A percentile compares a stretch with the other conserved stretches of the same genome.
These are phyloP conservation scores for Pentalonia nigronervosa DNA, from an alignment of 1,140 invertebrate species.

Conservation along the genomic window DNA sequence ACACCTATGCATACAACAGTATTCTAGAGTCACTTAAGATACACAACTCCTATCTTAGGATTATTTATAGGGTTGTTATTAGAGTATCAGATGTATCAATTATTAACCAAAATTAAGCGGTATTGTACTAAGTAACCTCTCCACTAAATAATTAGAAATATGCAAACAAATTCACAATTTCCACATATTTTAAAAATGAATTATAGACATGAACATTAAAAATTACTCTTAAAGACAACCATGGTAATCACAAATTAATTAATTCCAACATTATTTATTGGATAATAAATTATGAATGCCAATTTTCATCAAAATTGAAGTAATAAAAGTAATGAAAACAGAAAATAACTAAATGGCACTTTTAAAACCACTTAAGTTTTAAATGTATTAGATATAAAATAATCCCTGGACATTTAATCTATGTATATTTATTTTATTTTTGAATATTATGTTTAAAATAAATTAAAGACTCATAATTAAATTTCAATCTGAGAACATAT, in stretches of 20 bases:
- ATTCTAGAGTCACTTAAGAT: not conserved
- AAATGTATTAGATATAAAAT: not conserved
- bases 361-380: not conserved
- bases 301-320: not conserved
- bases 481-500: not conserved
- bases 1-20: not conserved
- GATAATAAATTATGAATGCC: not conserved
- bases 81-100: not conserved
- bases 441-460: not conserved
- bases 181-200: not conserved
- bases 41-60: not conserved
- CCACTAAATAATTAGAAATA: not conserved
- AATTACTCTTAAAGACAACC: not conserved
- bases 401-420: not conserved
- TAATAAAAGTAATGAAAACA: not conserved
- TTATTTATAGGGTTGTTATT: no score
- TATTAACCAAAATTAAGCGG: not conserved
- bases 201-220: not conserved
- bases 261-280: not conserved
- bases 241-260: not conserved
- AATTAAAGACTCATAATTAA: not conserved
- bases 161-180: not conserved
- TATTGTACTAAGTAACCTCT: not conserved
- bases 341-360: not conserved
- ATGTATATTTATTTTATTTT: not conserved